Base-by-base conservation (phyloP, 92 coral and sea anemone species). In the Nematostella vectensis region DNA sequence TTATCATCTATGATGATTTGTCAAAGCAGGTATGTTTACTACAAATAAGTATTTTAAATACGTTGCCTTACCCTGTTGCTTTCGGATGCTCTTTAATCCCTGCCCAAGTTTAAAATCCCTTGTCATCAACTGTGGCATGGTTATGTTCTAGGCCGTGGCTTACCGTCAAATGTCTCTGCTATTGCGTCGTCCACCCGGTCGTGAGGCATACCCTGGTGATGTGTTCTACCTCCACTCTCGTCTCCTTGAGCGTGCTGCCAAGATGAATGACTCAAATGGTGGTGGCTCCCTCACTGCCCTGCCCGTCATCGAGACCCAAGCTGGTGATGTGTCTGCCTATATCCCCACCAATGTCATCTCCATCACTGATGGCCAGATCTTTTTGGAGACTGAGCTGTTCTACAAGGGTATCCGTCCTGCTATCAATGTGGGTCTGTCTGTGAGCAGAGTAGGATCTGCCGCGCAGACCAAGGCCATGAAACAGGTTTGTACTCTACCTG, bases 141-240 rank as follows among this genome's bases (percentile, higher is more conserved):
- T 33, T 15, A 33, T 33, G 40, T 6, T 47, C 16, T 61, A 93
- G 99, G 99, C 96, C 57, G 99, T 93, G 20, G 99, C 99, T n/a
- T 93, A 93, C 44, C 99, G 99, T 86, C 99, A 93, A 76, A 93
- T 93, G 99, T 93, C 99, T 8, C 83, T 93, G 59, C 57, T 93
- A 76, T 70, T 93, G 63, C 82, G 99, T 49, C 94, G 99, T 69
- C 99, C 99, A 25, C 99, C 99, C 16, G 99, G 99, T 62, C 99
- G 99, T 62, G 99, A 93, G 74, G 99, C 99, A 33, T 93, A 93
- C 85, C 99, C 99, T 33, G 99, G 99, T 63, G 99, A 93, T 68
- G 99, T 93, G 48, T 93, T 93, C 85, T 93, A 93, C 65, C 93
- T 93, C 54, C 99, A 93, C 57, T 93, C 99, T 0, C 99, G 99